Percentiles rank a stretch among this genome's conserved stretches.
phyloP scores from a whole-genome alignment of 2,888 invertebrate genomes.

The Allacma fusca region DNA sequence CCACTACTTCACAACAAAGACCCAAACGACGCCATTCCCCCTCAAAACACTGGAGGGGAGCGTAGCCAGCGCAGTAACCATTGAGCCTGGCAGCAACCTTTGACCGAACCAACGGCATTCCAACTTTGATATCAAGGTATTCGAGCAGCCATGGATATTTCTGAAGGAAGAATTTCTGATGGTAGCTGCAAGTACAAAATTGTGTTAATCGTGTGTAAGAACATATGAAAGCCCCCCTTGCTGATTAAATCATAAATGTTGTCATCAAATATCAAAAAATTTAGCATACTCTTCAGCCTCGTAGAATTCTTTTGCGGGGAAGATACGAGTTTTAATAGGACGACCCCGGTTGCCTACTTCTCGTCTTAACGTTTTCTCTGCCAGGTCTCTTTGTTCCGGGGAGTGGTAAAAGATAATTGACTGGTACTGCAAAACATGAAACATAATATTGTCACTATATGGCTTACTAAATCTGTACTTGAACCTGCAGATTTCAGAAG shows the following conservation, averaged over 20 bases:
- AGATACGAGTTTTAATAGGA: constrained; percentile 78
- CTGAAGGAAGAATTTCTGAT: constrained; percentile 94
- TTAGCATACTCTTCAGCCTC: constrained; percentile 90
- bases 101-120: constrained; percentile 76
- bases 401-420: constrained; percentile 90
- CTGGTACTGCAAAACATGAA: constrained; percentile 74
- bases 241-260: constrained; percentile 17
- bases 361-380: constrained; percentile 72
- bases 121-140: constrained; percentile 70
- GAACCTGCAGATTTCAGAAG: too few relatives aligned
- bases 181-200: constrained; percentile 87
- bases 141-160: constrained; percentile 73
- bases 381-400: constrained; percentile 80
- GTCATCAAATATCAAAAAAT: too few relatives aligned
- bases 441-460: too few relatives aligned
- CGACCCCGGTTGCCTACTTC: constrained; percentile 63
- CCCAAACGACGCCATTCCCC: constrained; percentile 75
- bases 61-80: constrained; percentile 84
- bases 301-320: constrained; percentile 80
- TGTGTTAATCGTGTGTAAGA: background rate
- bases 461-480: background rate
- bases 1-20: constrained; percentile 74
- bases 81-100: constrained; percentile 86
- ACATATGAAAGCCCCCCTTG: too few relatives aligned
- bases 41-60: constrained; percentile 77